Conservation (phyloP, 2,888 invertebrate genomes). For the Sialis fuliginosa region DNA sequence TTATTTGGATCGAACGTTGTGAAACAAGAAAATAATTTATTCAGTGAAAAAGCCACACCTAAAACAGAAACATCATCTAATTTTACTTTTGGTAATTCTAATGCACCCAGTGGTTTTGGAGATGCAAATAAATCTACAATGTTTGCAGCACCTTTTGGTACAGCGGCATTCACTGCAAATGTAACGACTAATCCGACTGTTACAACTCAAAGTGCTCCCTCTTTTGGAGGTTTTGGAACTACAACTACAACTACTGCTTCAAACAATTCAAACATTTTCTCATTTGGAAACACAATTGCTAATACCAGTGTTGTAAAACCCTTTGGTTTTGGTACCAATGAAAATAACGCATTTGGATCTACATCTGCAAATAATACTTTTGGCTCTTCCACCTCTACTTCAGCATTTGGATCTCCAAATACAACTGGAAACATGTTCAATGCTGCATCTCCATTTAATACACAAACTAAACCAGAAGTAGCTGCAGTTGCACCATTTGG, state of each 20-base stretch:
- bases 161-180: neutral
- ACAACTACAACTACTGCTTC: neutral
- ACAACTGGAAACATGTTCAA: neutral
- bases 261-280: neutral
- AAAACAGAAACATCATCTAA: neutral
- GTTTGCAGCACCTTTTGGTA: slow-evolving; percentile 1
- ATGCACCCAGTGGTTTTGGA: neutral
- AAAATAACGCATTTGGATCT: slow-evolving; percentile 1
- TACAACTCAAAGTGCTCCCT: neutral
- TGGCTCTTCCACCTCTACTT: neutral
- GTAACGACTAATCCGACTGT: neutral
- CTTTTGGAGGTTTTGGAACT: slow-evolving; percentile 1
- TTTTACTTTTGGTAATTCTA: neutral
- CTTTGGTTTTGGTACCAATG: neutral
- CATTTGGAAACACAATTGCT: slow-evolving; percentile 1
- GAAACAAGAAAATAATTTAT: neutral
- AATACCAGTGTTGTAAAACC: neutral
- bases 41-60: neutral
- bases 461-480: neutral
- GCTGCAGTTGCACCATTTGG: slow-evolving; percentile 1
- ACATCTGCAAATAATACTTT: neutral
- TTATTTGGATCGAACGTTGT: neutral
- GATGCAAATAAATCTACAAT: neutral
- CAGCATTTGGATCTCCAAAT: slow-evolving; percentile 3
- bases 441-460: slow-evolving; percentile 2